Evolutionary conservation across 2,113 vertebrate species (phyloP), one percentile per base, ranked within the genome.

Genomic region (Crotalus tigris): DNA sequence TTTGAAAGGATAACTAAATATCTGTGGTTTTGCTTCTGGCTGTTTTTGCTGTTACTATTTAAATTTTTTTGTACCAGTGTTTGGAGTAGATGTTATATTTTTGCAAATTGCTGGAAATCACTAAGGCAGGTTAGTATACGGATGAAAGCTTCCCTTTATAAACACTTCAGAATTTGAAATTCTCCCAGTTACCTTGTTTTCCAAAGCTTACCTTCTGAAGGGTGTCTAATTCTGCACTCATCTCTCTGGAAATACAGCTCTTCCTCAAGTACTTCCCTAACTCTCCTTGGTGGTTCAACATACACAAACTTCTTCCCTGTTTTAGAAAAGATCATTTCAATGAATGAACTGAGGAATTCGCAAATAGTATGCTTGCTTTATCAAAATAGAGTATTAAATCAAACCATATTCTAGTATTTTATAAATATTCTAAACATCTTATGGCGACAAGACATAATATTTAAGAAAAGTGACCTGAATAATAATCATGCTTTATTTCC

Each of bases 261-360:
- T 92, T 98, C 98, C 93, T 98, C 96, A 3, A 97, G 96, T 21
- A 98, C 97, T 95, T 98, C 97, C 93, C 97, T 98, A 94, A 98
- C 96, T 96, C 97, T 97, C 93, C 94, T 97, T 90, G 96, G 93
- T 51, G 97, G 97, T 24, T 98, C 98, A 87, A 97, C 97, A 91
- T 97, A 96, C 0, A 96, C 92, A 92, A 94, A 95, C 90, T 95
- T 97, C 95, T 97, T 97, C 93, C 97, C 97, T 97, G 95, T 94
- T 90, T 93, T 49, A 59, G 6, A 89, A 96, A 95, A 95, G 7
- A 91, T 0, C 91, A 90, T 81, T 94, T 33, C 88, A n/a, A n/a
- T 51, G 69, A 5, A 44, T 3, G 64, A 33, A 19, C 1, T 10
- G 88, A 29, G 33, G 29, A 89, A 26, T 17, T 12, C 11, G 6